A percentile compares a stretch with the other conserved stretches of the same genome.
Conservation (phyloP, 2,113 vertebrate species). For the Butorides virescens region DNA sequence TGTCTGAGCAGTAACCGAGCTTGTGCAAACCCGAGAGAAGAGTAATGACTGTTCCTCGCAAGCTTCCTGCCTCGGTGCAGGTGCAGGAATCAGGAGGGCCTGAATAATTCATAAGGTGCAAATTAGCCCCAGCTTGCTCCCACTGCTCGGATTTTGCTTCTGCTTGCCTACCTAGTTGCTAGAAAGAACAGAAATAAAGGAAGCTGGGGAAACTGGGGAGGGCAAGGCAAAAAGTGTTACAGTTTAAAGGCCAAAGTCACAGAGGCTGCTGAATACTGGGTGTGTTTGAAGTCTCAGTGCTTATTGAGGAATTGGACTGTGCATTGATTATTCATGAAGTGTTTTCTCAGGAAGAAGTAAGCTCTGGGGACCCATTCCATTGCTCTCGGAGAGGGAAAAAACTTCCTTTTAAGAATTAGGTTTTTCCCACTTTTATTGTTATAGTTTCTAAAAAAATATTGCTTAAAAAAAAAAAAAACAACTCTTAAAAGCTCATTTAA, state of each 20-base stretch:
- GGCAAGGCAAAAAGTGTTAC: not conserved
- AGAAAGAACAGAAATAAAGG: conserved; percentile 28
- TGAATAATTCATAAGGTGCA: conserved; percentile 79
- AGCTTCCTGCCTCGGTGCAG: conserved; percentile 77
- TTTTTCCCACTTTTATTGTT: conserved; percentile 5
- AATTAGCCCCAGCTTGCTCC: conserved; percentile 67
- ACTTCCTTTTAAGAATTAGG: not conserved
- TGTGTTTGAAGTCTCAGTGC: conserved; percentile 19
- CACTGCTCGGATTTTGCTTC: conserved; percentile 43
- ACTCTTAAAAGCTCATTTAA: not conserved
- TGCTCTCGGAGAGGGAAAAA: not conserved
- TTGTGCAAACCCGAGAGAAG: conserved; percentile 60
- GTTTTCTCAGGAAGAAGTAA: conserved; percentile 19
- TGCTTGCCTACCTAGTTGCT: conserved; percentile 69
- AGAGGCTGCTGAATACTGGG: not conserved
- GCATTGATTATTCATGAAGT: conserved; percentile 41
- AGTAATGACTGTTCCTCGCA: conserved; percentile 63
- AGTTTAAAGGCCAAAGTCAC: conserved; percentile 29
- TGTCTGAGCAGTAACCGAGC: conserved; percentile 61
- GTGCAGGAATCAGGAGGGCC: conserved; percentile 74
- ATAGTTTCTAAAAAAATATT: conserved; percentile 18
- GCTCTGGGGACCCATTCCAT: conserved; percentile 4
- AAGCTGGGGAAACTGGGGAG: conserved; percentile 17
- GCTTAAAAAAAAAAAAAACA: not conserved
- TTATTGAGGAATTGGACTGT: not conserved